phyloP scores from a whole-genome alignment of 2,888 invertebrate genomes.

The Sepiola atlantica region DNA sequence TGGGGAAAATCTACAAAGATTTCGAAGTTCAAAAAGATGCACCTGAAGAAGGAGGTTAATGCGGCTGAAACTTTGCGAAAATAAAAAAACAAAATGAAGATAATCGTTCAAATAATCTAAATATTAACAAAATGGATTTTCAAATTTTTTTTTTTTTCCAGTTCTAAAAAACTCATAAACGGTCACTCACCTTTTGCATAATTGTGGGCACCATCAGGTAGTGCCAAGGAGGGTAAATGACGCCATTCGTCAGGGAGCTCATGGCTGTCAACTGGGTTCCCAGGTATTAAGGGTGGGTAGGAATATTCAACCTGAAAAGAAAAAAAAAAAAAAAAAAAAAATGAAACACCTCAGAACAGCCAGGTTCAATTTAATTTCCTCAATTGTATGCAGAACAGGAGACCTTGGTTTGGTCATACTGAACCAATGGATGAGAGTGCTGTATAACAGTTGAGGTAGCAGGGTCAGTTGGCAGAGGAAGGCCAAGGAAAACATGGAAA shows the following conservation, averaged over 20 bases:
- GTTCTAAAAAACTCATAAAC: not conserved
- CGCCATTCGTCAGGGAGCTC: conserved; percentile 95
- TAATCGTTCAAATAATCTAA: not conserved
- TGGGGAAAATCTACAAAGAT: too few relatives aligned
- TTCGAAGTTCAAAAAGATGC: too few relatives aligned
- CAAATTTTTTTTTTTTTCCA: not conserved
- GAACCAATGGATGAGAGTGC: not conserved
- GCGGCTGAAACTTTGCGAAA: not conserved
- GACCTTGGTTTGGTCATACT: too few relatives aligned
- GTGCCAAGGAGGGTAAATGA: conserved; percentile 93
- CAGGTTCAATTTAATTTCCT: too few relatives aligned
- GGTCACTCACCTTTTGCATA: conserved; percentile 81
- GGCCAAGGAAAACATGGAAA: too few relatives aligned
- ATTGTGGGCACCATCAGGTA: conserved; percentile 99
- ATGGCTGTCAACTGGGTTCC: conserved; percentile 79
- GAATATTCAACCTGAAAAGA: conserved; percentile 82
- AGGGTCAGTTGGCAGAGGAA: too few relatives aligned
- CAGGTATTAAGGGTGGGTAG: conserved; percentile 89
- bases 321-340: conserved; percentile 17
- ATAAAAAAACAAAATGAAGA: not conserved
- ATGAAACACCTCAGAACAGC: not conserved
- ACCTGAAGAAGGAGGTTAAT: accelerated
- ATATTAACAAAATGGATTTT: not conserved
- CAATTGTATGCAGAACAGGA: too few relatives aligned
- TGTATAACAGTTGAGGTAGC: too few relatives aligned